Evolutionary conservation across 2,888 invertebrate species (phyloP).

Genomic region (Hermaeophaga mercurialis): DNA sequence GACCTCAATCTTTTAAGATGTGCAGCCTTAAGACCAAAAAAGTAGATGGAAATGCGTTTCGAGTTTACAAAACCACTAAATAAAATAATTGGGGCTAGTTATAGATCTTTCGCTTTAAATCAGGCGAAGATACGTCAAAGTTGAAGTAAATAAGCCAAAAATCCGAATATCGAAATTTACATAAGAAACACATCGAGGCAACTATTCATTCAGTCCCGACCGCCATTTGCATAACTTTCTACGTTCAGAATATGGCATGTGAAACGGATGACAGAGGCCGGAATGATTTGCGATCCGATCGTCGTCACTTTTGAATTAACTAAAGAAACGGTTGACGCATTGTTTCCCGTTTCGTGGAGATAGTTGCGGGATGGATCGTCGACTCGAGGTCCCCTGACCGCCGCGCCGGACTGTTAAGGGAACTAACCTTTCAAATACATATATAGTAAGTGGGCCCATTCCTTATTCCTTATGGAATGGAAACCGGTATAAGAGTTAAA

Average conservation of each 20-base stretch:
- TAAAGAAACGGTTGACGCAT: constrained; percentile 50
- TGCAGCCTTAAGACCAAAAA: too few species aligned
- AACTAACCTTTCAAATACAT: constrained; percentile 44
- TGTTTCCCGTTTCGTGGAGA: constrained; percentile 43
- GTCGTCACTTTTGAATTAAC: constrained; percentile 36
- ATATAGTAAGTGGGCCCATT: too few species aligned
- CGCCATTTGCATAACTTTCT: constrained; percentile 24
- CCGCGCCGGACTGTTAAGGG: constrained; percentile 49
- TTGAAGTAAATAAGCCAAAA: too few species aligned
- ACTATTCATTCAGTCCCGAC: constrained; percentile 9
- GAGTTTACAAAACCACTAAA: too few species aligned
- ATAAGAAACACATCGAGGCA: constrained; percentile 28
- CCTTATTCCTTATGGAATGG: too few species aligned
- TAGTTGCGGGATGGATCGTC: constrained; percentile 38
- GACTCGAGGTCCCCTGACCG: background rate
- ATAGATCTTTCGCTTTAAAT: too few species aligned
- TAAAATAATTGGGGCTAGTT: too few species aligned
- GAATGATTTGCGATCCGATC: constrained; percentile 45
- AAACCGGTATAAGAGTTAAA: too few species aligned
- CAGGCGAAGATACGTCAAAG: too few species aligned
- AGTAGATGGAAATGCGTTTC: too few species aligned
- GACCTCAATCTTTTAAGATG: too few species aligned
- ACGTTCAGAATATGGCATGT: constrained; percentile 33
- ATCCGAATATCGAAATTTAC: too few species aligned
- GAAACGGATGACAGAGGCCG: constrained; percentile 34